A percentile compares a stretch with the other conserved stretches of the same genome.
These are phyloP conservation scores for Acanthochromis polyacanthus DNA, from an alignment of 2,113 vertebrate species.

Conservation along the genomic window DNA sequence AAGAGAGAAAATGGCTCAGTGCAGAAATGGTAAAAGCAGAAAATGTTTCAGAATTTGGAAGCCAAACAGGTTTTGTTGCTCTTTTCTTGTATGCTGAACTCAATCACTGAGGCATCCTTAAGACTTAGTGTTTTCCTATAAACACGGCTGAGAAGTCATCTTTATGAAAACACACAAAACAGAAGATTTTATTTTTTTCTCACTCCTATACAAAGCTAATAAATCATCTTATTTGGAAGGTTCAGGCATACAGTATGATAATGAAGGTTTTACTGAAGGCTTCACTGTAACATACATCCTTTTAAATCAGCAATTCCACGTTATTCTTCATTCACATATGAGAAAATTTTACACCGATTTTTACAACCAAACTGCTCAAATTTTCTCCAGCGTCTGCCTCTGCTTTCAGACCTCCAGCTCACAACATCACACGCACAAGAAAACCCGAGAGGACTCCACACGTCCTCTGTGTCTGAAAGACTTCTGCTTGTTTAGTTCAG, in stretches of 20 bases:
- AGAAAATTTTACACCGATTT: too few species aligned
- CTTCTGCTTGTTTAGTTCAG: not conserved
- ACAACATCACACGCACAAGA: not conserved
- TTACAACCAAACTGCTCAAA: too few species aligned
- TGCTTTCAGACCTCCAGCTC: not conserved
- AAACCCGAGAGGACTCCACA: not conserved
- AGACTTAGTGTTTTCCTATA: not conserved
- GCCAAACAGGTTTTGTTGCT: not conserved
- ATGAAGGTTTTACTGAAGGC: too few species aligned
- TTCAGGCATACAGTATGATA: too few species aligned
- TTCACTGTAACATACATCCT: too few species aligned
- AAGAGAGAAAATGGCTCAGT: not conserved
- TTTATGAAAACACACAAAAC: not conserved
- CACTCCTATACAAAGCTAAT: not conserved
- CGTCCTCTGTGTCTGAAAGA: not conserved
- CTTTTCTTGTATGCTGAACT: not conserved
- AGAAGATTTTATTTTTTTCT: not conserved
- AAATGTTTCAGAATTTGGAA: conserved; percentile 7
- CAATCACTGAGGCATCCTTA: not conserved
- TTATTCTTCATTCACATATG: too few species aligned
- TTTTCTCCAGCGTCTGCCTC: too few species aligned
- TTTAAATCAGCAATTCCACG: too few species aligned
- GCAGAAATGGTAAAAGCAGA: conserved; percentile 4
- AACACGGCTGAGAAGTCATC: not conserved
- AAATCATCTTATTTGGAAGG: not conserved